A percentile compares a stretch with the other conserved stretches of the same genome.
These are phyloP conservation scores for Xenopus petersii DNA, from an alignment of 2,797 vertebrate genomes.

Conservation along the genomic window DNA sequence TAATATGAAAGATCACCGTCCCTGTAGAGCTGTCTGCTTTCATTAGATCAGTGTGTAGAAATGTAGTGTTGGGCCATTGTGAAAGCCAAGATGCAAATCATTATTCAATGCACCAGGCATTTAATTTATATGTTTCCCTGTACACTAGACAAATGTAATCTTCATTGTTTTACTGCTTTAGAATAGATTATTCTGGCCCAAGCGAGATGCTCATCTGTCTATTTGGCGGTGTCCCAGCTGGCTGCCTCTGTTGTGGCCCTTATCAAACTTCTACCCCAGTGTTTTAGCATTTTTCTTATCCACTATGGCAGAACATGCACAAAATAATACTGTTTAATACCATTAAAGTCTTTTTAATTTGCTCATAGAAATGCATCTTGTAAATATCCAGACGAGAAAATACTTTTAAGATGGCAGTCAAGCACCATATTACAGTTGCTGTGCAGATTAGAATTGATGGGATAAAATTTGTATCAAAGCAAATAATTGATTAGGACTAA, in stretches of 20 bases:
- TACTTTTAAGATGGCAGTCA: no score
- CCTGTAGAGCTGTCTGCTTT: conserved; percentile 12
- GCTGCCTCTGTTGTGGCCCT: background rate
- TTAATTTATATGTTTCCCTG: conserved; percentile 33
- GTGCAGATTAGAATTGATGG: no score
- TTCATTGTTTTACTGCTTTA: conserved; percentile 9
- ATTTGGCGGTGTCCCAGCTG: conserved; percentile 2
- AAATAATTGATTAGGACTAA: no score
- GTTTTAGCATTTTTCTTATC: conserved; percentile 1
- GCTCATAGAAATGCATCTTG: no score
- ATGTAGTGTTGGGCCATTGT: conserved; percentile 6
- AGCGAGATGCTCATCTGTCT: background rate
- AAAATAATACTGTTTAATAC: conserved; percentile 1
- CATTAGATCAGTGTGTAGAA: conserved; percentile 19
- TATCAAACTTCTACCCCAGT: background rate
- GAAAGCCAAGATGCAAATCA: conserved; percentile 23
- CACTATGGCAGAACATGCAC: background rate
- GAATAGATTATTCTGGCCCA: conserved; percentile 16
- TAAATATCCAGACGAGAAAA: no score
- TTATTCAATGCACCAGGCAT: conserved; percentile 26
- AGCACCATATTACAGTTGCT: no score
- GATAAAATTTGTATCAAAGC: no score
- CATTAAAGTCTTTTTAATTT: background rate
- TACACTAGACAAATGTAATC: conserved; percentile 22
- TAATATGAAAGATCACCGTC: conserved; percentile 2